Evolutionary conservation across 2,888 invertebrate genomes (phyloP).

Genomic region (Brachylomia viminalis): DNA sequence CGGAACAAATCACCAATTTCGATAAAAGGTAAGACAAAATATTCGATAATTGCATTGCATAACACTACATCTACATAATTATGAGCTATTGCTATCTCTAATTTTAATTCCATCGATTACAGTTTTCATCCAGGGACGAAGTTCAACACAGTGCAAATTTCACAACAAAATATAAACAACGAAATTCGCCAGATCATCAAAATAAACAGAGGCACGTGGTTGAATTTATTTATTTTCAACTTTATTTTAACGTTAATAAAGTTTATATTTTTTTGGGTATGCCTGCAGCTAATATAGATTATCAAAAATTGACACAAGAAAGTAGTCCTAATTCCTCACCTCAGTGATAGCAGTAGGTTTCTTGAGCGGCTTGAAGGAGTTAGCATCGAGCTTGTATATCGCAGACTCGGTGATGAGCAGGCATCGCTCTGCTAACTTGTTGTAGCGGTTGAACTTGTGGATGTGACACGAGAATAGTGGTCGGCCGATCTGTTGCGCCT

Average conservation of each 20-base stretch:
- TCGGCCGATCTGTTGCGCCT: slow-evolving; percentile 77
- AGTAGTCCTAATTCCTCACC: slow-evolving; percentile 80
- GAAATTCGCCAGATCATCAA: neutral
- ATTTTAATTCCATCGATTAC: neutral
- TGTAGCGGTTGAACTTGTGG: slow-evolving; percentile 92
- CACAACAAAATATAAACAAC: neutral
- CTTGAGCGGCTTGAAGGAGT: slow-evolving; percentile 96
- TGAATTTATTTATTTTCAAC: neutral
- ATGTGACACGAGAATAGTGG: slow-evolving; percentile 93
- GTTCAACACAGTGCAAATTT: neutral
- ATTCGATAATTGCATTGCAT: neutral
- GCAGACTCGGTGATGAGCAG: slow-evolving; percentile 95
- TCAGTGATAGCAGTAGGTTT: slow-evolving; percentile 95
- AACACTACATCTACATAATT: neutral
- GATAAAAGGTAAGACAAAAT: neutral
- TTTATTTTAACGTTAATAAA: neutral
- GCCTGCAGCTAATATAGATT: neutral
- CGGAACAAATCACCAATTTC: neutral
- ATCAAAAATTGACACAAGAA: neutral
- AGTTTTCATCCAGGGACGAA: neutral
- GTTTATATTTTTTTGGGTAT: neutral
- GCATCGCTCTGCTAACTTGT: slow-evolving; percentile 96
- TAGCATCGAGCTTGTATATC: slow-evolving; percentile 96
- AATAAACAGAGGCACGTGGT: neutral
- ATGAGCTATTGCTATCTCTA: neutral